Conservation (phyloP, 2,797 vertebrate genomes). For the Micrastur ruficollis region DNA sequence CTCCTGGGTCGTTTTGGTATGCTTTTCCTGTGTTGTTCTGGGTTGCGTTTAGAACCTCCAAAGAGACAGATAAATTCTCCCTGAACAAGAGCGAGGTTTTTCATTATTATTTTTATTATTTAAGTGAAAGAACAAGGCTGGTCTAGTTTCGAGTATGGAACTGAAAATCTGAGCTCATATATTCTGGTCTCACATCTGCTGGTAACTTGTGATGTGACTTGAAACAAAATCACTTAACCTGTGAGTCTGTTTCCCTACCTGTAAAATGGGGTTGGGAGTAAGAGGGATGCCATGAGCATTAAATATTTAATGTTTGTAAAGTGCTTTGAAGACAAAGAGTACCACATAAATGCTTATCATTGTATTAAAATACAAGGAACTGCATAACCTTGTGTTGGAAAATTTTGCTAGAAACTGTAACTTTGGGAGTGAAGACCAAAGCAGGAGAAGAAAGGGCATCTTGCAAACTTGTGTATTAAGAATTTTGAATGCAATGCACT, state of each 20-base stretch:
- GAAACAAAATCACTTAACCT: constrained; percentile 64
- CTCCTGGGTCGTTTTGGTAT: neutral
- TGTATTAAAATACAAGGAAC: neutral
- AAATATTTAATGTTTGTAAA: constrained; percentile 61
- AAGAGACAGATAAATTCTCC: neutral
- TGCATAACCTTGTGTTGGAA: neutral
- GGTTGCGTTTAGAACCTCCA: neutral
- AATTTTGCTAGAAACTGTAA: neutral
- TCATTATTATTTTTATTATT: neutral
- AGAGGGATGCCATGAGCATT: constrained; percentile 9
- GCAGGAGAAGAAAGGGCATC: neutral
- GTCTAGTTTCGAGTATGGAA: neutral
- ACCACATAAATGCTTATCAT: constrained; percentile 11
- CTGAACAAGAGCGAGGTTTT: neutral
- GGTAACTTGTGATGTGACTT: constrained; percentile 53
- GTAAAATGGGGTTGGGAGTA: constrained; percentile 26
- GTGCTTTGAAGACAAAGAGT: constrained; percentile 41
- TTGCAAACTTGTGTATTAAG: neutral
- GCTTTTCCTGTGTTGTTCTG: neutral
- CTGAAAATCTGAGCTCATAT: constrained; percentile 6
- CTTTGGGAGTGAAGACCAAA: neutral
- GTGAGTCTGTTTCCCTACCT: constrained; percentile 23
- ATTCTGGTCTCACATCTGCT: constrained; percentile 20
- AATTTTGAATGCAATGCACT: neutral
- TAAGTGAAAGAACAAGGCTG: neutral